These are phyloP conservation scores for Sparus aurata DNA, from an alignment of 2,797 vertebrate species.

Conservation along the genomic window DNA sequence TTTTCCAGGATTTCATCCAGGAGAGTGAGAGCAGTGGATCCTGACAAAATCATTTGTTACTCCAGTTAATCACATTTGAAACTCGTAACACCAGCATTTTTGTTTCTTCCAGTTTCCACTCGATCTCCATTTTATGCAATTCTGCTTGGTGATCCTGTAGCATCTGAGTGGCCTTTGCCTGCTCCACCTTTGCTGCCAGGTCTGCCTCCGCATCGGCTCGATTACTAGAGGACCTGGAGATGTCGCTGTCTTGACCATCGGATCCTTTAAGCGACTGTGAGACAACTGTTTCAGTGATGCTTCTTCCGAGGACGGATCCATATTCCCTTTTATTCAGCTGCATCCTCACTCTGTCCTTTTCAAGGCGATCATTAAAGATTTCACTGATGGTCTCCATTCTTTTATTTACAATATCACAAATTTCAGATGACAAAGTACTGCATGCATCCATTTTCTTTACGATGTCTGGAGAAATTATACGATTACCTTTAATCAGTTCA, in stretches of 20 bases:
- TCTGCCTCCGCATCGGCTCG: constrained; percentile 38
- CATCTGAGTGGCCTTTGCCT: constrained; percentile 29
- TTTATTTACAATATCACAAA: constrained; percentile 31
- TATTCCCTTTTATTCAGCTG: too few relatives aligned
- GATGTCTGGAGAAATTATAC: constrained; percentile 21
- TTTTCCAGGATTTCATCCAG: too few relatives aligned
- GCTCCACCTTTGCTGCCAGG: constrained; percentile 40
- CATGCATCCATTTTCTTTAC: constrained; percentile 55
- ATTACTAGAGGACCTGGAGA: constrained; percentile 18
- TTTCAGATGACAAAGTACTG: constrained; percentile 28
- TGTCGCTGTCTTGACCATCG: too few relatives aligned
- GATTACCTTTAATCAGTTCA: constrained; percentile 36
- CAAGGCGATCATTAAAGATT: constrained; percentile 40
- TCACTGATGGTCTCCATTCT: constrained; percentile 18
- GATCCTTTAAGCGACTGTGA: constrained; percentile 2
- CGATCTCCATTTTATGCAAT: constrained; percentile 30
- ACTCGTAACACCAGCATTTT: neutral
- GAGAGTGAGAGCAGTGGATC: too few relatives aligned
- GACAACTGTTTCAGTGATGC: constrained; percentile 24
- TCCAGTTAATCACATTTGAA: too few relatives aligned
- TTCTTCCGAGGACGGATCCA: too few relatives aligned
- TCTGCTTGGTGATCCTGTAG: constrained; percentile 32
- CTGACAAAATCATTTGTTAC: too few relatives aligned
- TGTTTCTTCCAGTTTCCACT: constrained; percentile 39
- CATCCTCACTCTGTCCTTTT: too few relatives aligned